phyloP scores from a whole-genome alignment of 2,113 vertebrate genomes.

The Corydoras sp. region DNA sequence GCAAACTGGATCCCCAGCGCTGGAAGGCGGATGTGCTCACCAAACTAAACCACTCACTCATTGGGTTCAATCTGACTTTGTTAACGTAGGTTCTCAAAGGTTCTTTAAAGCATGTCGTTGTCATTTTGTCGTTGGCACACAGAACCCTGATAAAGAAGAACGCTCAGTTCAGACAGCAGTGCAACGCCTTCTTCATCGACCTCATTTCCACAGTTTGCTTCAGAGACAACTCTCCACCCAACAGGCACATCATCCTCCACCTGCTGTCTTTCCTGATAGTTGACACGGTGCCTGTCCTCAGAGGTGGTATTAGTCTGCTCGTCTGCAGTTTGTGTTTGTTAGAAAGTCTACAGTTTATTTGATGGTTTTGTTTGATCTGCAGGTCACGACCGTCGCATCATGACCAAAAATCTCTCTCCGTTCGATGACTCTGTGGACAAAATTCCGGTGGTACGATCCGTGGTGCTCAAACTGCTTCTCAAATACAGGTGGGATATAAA shows the following conservation, averaged over 20 bases:
- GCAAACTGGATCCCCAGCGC: too few relatives aligned
- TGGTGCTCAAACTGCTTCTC: slow-evolving; percentile 85
- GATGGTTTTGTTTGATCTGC: too few relatives aligned
- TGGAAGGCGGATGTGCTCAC: too few relatives aligned
- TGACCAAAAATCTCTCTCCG: slow-evolving; percentile 82
- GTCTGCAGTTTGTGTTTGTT: not conserved
- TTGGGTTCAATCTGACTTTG: not conserved
- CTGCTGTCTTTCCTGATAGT: slow-evolving; percentile 79
- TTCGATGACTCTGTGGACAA: slow-evolving; percentile 86
- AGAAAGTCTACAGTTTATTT: not conserved
- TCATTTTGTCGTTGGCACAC: not conserved
- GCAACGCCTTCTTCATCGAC: slow-evolving; percentile 88
- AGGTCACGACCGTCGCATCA: slow-evolving; percentile 18
- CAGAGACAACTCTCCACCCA: slow-evolving; percentile 80
- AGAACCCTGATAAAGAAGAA: slow-evolving; percentile 60
- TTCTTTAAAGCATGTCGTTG: slow-evolving; percentile 7
- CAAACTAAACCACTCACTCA: too few relatives aligned
- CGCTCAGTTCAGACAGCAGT: slow-evolving; percentile 73
- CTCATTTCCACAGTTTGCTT: slow-evolving; percentile 88
- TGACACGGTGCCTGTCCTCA: slow-evolving; percentile 34
- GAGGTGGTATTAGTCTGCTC: slow-evolving; percentile 38
- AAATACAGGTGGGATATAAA: slow-evolving; percentile 80
- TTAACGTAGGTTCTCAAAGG: not conserved
- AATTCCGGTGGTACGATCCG: slow-evolving; percentile 84
- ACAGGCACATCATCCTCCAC: slow-evolving; percentile 62